Evolutionary conservation across 2,888 invertebrate genomes (phyloP).

Genomic region (Sacculina carcini): DNA sequence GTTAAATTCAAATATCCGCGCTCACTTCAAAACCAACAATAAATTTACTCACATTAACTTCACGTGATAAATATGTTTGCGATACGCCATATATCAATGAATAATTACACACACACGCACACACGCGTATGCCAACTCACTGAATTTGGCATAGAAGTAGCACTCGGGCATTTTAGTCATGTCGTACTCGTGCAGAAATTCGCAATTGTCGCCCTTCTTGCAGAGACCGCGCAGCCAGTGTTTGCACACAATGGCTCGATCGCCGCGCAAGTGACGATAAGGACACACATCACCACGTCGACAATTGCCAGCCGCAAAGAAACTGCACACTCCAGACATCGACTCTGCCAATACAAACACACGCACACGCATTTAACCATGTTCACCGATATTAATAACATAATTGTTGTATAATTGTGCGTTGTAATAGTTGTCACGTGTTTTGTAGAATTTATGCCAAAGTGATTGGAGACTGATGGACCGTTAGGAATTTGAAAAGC

Average conservation of each 20-base stretch:
- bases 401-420: no score
- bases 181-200: conserved; percentile 97
- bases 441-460: no score
- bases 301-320: conserved; percentile 46
- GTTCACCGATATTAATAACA: no score
- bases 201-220: conserved; percentile 98
- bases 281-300: conserved; percentile 76
- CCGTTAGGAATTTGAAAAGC: no score
- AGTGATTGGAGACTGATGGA: no score
- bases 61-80: no score
- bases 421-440: no score
- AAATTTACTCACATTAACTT: no score
- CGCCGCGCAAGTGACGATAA: conserved; percentile 86
- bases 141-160: conserved; percentile 96
- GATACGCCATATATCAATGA: no score
- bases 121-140: conserved; percentile 26
- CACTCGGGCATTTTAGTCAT: conserved; percentile 99
- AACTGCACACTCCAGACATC: conserved; percentile 83
- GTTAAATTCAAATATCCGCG: no score
- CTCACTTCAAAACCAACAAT: no score
- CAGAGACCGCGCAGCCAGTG: conserved; percentile 97
- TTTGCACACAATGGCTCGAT: conserved; percentile 94
- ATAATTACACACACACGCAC: no score
- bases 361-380: background rate
- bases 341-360: conserved; percentile 37